Base-by-base conservation (phyloP, 2,888 invertebrate species). In the Hemithea aestivaria region DNA sequence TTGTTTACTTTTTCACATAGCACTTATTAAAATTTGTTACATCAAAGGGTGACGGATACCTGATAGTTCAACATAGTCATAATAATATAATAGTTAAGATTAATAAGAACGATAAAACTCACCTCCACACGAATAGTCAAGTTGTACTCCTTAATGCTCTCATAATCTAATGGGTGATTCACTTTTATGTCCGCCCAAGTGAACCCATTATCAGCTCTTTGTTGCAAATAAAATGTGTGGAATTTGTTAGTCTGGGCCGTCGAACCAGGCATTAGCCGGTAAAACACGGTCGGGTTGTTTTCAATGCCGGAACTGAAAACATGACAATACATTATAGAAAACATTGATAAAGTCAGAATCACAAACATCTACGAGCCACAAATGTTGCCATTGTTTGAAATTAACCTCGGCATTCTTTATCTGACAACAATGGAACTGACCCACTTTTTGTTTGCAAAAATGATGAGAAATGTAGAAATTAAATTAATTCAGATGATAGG, bases 181-280 rank as follows among this genome's bases (percentile, higher is more conserved):
- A 97, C 97, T 89, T 96, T 96, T 78, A 96, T 96, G 74, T 97
- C 96, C 5, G 96, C 97, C 96, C 96, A 97, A 56, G 96, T 97
- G 72, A 94, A 94, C 48, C 96, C 95, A 73, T 96, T 95, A 69
- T 96, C 96, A 53, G 94, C 93, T 67, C 97, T 90, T 89, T 97
- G 97, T 91, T 97, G 96, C 58, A 97, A 90, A 83, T 97, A 97
- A 85, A 97, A 97, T 48, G 96, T 96, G 82, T 97, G 96, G 81
- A 93, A 93, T 85, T 97, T 97, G 88, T 97, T 97, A 59, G 97
- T 97, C 85, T 97, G 97, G 5, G 97, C 96, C 38, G 97, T 97
- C 21, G 96, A 96, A 51, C 97, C 97, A 51, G 96, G 96, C 94
- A 97, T 97, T 73, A 97, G 88, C 47, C 95, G 94, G 88, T 97